Percentiles rank a stretch among this genome's conserved stretches.
These are phyloP conservation scores for Cossypha heuglini DNA, from an alignment of 2,797 vertebrate genomes.

Conservation along the genomic window DNA sequence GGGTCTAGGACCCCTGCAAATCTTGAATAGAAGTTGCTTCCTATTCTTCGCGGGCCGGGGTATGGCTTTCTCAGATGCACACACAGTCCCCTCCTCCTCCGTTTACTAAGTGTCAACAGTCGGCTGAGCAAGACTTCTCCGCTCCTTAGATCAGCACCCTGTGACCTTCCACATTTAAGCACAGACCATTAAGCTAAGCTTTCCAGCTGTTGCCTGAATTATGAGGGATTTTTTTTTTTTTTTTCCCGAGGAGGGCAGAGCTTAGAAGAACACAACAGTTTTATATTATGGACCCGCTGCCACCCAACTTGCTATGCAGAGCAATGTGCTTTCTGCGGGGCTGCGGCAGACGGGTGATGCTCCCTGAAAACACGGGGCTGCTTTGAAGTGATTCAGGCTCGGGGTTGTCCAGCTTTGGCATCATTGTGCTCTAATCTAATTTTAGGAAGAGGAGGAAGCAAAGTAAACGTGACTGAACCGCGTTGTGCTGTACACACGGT, in stretches of 20 bases:
- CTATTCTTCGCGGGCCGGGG: slow-evolving; percentile 75
- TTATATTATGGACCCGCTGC: slow-evolving; percentile 66
- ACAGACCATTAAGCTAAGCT: slow-evolving; percentile 82
- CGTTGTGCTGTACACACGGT: accelerated
- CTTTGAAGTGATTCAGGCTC: slow-evolving; percentile 32
- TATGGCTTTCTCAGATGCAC: slow-evolving; percentile 77
- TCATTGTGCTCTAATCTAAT: slow-evolving; percentile 29
- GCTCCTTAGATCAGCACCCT: slow-evolving; percentile 87
- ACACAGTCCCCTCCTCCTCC: slow-evolving; percentile 76
- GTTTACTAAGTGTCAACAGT: slow-evolving; percentile 84
- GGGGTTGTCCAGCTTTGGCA: not conserved
- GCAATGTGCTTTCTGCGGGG: not conserved
- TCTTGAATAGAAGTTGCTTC: slow-evolving; percentile 80
- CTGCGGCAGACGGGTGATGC: not conserved
- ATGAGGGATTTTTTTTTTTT: slow-evolving; percentile 58
- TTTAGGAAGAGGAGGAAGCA: slow-evolving; percentile 12
- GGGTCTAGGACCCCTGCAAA: slow-evolving; percentile 77
- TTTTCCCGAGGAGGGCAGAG: slow-evolving; percentile 56
- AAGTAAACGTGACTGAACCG: slow-evolving; percentile 5
- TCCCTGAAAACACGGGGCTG: not conserved
- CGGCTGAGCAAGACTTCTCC: slow-evolving; percentile 79
- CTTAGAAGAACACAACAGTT: slow-evolving; percentile 76
- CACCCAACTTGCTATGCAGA: slow-evolving; percentile 69
- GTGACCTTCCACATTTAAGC: slow-evolving; percentile 85
- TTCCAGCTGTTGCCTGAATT: slow-evolving; percentile 86